Conservation (phyloP, 2,888 invertebrate species). For the Cactoblastis cactorum region DNA sequence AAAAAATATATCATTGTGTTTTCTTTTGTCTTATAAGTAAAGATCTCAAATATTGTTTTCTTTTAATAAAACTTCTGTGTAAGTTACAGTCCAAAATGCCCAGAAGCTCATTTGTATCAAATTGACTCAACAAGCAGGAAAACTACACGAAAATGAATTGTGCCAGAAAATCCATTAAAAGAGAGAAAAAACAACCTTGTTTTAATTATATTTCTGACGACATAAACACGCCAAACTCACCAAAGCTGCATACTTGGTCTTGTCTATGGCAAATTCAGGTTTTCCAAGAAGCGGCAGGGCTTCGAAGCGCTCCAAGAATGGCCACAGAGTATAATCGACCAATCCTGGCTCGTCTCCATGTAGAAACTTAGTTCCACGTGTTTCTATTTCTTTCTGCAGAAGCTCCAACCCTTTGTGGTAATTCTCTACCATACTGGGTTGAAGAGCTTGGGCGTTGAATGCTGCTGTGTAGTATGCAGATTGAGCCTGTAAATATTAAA, state of each 20-base stretch:
- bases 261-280: constrained; percentile 82
- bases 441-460: constrained; percentile 52
- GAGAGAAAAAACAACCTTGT: not conserved
- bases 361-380: constrained; percentile 82
- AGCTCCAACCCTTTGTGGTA: constrained; percentile 79
- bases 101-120: not conserved
- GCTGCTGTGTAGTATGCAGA: constrained; percentile 77
- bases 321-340: constrained; percentile 92
- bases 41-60: too few species aligned
- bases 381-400: constrained; percentile 82
- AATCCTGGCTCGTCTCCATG: constrained; percentile 85
- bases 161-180: not conserved
- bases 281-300: constrained; percentile 80
- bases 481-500: constrained; percentile 57
- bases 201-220: not conserved
- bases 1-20: too few species aligned
- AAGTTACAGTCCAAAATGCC: not conserved
- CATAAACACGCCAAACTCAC: constrained; percentile 56
- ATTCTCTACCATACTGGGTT: constrained; percentile 64
- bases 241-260: constrained; percentile 82
- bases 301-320: constrained; percentile 85
- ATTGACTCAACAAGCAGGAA: not conserved
- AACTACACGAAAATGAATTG: not conserved
- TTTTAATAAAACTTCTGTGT: too few species aligned
- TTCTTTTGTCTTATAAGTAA: too few species aligned